Percentiles rank a stretch among this genome's conserved stretches.
These are phyloP conservation scores for Apteryx mantelli DNA, from an alignment of 2,113 vertebrate species.

Conservation along the genomic window DNA sequence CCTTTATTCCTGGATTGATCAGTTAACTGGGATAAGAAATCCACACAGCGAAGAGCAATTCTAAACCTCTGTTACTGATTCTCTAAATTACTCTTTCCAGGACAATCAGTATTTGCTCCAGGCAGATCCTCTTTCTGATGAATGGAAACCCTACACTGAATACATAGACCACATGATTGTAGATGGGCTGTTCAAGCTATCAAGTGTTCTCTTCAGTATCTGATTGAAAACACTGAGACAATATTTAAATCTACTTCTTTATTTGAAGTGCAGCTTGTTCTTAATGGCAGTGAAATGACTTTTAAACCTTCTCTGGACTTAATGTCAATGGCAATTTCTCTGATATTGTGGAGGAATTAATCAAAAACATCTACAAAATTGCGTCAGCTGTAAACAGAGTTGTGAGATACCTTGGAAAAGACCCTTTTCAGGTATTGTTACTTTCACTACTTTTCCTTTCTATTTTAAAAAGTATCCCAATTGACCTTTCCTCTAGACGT, in stretches of 20 bases:
- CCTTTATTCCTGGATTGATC: constrained; percentile 47
- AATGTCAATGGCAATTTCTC: constrained; percentile 82
- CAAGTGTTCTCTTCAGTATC: constrained; percentile 82
- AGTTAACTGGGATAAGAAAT: constrained; percentile 61
- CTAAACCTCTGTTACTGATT: constrained; percentile 61
- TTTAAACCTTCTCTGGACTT: constrained; percentile 80
- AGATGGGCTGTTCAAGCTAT: constrained; percentile 78
- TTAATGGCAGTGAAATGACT: constrained; percentile 73
- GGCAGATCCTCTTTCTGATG: constrained; percentile 74
- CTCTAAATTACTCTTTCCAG: constrained; percentile 73
- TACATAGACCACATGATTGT: constrained; percentile 81
- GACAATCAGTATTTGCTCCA: constrained; percentile 83
- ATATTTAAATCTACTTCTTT: constrained; percentile 72
- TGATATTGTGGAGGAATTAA: constrained; percentile 75
- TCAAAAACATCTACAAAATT: constrained; percentile 75
- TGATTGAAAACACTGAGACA: constrained; percentile 81
- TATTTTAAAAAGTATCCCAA: not conserved
- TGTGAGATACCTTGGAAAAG: constrained; percentile 68
- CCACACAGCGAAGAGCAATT: constrained; percentile 30
- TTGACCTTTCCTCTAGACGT: constrained; percentile 26
- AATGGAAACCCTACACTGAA: constrained; percentile 81
- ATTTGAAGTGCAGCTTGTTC: constrained; percentile 82
- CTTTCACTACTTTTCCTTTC: not conserved
- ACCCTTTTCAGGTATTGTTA: constrained; percentile 75
- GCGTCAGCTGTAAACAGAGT: constrained; percentile 77